Conservation (phyloP, 2,797 vertebrate genomes). For the Acrossocheilus fasciatus region DNA sequence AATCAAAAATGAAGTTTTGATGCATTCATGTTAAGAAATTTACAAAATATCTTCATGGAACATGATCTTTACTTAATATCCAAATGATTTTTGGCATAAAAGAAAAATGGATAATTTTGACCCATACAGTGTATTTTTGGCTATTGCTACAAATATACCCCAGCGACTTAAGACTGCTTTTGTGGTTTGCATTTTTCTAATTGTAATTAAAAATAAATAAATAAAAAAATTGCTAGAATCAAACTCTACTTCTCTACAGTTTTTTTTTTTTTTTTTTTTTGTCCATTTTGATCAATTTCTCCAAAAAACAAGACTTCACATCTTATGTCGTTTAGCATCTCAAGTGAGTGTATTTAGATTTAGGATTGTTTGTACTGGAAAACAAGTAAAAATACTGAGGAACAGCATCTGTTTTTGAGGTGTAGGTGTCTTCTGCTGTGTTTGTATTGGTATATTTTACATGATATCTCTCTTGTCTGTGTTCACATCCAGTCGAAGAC, state of each 20-base stretch:
- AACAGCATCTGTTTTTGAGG: background rate
- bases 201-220: background rate
- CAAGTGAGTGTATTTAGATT: background rate
- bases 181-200: background rate
- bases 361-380: background rate
- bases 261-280: too few species aligned
- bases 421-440: background rate
- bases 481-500: constrained; percentile 84
- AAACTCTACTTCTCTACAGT: too few species aligned
- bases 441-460: background rate
- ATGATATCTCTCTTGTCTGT: background rate
- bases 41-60: too few species aligned
- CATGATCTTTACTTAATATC: too few species aligned
- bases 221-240: too few species aligned
- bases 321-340: background rate
- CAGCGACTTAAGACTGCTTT: too few species aligned
- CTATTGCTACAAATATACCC: too few species aligned
- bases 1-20: too few species aligned
- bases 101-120: too few species aligned
- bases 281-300: background rate
- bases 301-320: background rate
- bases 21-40: too few species aligned
- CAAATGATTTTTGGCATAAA: too few species aligned
- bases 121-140: too few species aligned
- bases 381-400: background rate